These are phyloP conservation scores for Rhamphomyia laevipes DNA, from an alignment of 2,888 invertebrate species.

Conservation along the genomic window DNA sequence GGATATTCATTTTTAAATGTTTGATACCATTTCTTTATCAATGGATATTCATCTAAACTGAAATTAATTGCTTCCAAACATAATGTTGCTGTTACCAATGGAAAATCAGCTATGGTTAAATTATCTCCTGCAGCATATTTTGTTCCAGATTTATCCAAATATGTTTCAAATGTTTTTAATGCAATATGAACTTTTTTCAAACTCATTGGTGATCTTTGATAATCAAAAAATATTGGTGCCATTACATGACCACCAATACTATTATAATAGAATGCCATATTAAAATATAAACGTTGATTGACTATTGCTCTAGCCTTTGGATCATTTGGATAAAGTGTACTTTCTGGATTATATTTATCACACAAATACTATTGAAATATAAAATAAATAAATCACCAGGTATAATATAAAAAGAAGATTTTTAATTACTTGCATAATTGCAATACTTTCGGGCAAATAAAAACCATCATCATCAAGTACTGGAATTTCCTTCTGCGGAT, in stretches of 20 bases:
- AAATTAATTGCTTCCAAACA: conserved; percentile 60
- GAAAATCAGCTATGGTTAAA: conserved; percentile 65
- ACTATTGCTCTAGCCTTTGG: conserved; percentile 57
- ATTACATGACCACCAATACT: conserved; percentile 44
- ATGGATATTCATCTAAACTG: conserved; percentile 48
- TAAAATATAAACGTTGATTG: conserved; percentile 69
- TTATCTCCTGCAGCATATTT: conserved; percentile 55
- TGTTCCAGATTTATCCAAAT: conserved; percentile 46
- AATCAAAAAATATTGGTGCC: conserved; percentile 68
- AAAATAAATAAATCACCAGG: background rate
- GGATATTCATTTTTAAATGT: conserved; percentile 56
- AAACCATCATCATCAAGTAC: conserved; percentile 70
- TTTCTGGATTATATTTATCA: conserved; percentile 57
- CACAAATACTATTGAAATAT: conserved; percentile 50
- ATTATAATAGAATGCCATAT: conserved; percentile 61
- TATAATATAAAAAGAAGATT: background rate
- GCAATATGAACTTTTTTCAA: conserved; percentile 57
- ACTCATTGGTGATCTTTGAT: conserved; percentile 52
- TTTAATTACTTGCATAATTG: conserved; percentile 40
- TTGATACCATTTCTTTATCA: conserved; percentile 54
- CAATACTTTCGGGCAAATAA: conserved; percentile 60
- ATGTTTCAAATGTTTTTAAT: conserved; percentile 53
- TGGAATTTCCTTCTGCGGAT: conserved; percentile 69
- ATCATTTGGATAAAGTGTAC: conserved; percentile 58
- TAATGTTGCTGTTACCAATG: conserved; percentile 56